Base-by-base conservation (phyloP, 2,113 vertebrate genomes). In the Dromas ardeola region DNA sequence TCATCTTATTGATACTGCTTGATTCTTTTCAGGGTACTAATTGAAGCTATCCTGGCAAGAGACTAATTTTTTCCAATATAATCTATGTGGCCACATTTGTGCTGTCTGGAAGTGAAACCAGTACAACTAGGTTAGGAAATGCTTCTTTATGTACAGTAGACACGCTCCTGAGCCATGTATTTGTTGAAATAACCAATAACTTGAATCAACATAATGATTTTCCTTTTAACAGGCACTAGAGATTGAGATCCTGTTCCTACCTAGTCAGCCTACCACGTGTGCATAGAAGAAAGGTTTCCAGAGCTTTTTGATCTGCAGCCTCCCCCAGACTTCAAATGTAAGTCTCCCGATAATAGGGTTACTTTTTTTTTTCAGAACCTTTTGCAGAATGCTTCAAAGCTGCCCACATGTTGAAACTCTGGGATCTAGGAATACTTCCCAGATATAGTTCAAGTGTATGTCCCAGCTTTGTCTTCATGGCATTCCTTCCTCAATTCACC, bases 301-400 rank as follows among this genome's bases (percentile, higher is more conserved):
- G 49, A 29, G 2, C 40, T 66, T 91, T 95, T 38, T 53, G 19
- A 84, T 84, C 25, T 87, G 59, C 34, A 84, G 30, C 9, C 15
- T 86, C 4, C 7, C 10, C 6, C 7, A 63, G 18, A 81, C 15
- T 65, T 88, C 34, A 77, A 19, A 53, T 49, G 1, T 45, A 92
- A 81, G 62, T 58, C 27, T 55, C n/a, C 58, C 55, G 23, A 71
- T 32, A 74, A 67, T 1, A 76, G 5, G 12, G 8, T 50, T 62
- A 11, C n/a, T 29, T 73, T 87, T 77, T 82, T 49, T n/a, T 49
- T 43, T 70, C 26, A 53, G 29, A 94, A 79, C 6, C 15, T 93
- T 81, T 90, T 69, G 9, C 14, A 56, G 53, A 86, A 86, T 61
- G 40, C 19, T 92, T 88, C 62, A 88, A 95, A 77, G 52, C 22